phyloP scores from a whole-genome alignment of 2,888 invertebrate species.

The Acanthosoma haemorrhoidale region DNA sequence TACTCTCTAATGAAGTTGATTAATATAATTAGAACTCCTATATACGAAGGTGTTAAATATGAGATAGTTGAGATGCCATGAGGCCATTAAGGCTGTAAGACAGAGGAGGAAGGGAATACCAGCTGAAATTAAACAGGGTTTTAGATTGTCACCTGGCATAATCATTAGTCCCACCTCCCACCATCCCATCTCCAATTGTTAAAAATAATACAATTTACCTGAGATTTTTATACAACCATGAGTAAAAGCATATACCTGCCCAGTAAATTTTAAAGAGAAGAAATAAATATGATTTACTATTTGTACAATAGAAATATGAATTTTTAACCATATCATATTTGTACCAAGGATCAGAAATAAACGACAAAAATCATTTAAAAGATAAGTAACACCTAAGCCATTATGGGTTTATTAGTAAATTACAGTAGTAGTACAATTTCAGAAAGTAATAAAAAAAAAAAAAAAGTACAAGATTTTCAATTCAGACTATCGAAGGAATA shows the following conservation, averaged over 20 bases:
- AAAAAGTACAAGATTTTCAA: no score
- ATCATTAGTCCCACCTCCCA: not conserved
- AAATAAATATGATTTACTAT: no score
- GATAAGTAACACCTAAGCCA: no score
- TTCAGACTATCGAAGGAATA: no score
- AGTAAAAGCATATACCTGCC: no score
- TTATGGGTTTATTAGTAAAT: no score
- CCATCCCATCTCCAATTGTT: not conserved
- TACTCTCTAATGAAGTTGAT: not conserved
- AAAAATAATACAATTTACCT: not conserved
- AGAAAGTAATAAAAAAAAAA: no score
- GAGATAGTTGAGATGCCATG: conserved; percentile 13
- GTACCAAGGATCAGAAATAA: not conserved
- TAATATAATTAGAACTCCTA: conserved; percentile 5
- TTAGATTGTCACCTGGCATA: conserved; percentile 16
- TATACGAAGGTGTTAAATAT: conserved; percentile 17
- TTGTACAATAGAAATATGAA: not conserved
- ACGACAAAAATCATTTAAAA: no score
- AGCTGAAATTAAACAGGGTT: conserved; percentile 22
- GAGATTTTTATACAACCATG: no score
- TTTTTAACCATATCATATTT: not conserved
- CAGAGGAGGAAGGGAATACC: conserved; percentile 1
- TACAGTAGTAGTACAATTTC: no score
- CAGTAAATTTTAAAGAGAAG: no score
- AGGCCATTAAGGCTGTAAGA: conserved; percentile 19